Conservation (phyloP, 2,888 invertebrate species). For the Tipula confusa region DNA sequence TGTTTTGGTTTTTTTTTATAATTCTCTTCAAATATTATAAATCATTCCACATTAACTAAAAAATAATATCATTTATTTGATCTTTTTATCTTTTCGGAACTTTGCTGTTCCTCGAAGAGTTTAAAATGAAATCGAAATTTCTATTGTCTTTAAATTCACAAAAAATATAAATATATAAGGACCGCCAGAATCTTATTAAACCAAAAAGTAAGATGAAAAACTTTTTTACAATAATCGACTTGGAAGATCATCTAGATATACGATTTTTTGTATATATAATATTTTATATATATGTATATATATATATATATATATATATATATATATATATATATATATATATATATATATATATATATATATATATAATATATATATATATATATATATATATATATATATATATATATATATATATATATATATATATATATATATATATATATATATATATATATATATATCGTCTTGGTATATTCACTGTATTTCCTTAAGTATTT, state of each 20-base stretch:
- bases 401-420: neutral
- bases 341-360: neutral
- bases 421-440: neutral
- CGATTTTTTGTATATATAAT: too few species aligned
- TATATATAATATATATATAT: neutral
- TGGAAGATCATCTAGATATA: neutral
- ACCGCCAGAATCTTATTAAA: neutral
- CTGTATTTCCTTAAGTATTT: neutral
- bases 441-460: neutral
- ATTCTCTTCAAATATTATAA: neutral
- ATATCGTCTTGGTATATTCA: neutral
- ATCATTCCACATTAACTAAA: neutral
- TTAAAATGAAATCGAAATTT: conserved; percentile 5
- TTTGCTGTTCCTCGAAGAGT: neutral
- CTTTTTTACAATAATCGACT: neutral
- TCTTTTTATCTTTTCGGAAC: neutral
- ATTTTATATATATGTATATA: neutral
- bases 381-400: neutral
- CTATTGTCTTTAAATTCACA: neutral
- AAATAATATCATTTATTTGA: neutral
- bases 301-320: neutral
- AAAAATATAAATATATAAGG: neutral
- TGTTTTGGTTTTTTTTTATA: neutral
- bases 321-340: neutral
- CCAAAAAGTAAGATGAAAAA: neutral